A percentile compares a stretch with the other conserved stretches of the same genome.
Conservation (phyloP, 2,113 vertebrate genomes). For the Labeo rohita region DNA sequence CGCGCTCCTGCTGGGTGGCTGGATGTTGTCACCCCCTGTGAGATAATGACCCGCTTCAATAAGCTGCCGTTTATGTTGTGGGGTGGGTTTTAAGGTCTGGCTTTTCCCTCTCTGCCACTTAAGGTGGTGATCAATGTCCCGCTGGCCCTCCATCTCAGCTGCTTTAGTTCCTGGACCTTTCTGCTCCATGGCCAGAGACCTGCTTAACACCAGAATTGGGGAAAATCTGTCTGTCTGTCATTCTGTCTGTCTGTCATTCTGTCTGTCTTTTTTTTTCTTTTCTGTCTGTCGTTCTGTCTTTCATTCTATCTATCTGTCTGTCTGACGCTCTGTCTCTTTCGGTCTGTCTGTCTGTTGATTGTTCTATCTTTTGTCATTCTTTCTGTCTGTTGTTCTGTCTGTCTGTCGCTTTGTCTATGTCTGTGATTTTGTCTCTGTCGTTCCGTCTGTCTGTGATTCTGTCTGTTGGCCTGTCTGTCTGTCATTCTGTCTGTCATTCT, state of each 20-base stretch:
- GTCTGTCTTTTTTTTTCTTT: neutral
- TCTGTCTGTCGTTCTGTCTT: neutral
- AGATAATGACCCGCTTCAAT: conserved; percentile 57
- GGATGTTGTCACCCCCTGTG: conserved; percentile 56
- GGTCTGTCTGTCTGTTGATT: no score
- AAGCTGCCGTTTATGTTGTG: conserved; percentile 36
- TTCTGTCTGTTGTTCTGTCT: no score
- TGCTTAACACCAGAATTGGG: neutral
- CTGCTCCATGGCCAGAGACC: conserved; percentile 30
- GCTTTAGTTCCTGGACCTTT: conserved; percentile 34
- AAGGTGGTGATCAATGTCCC: conserved; percentile 49
- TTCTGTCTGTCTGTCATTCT: neutral
- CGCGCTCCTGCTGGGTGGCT: conserved; percentile 71
- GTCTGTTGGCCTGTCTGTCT: no score
- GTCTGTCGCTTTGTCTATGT: no score
- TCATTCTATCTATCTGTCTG: neutral
- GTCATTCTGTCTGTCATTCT: no score
- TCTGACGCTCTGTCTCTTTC: no score
- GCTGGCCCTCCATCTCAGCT: conserved; percentile 34
- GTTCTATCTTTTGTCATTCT: no score
- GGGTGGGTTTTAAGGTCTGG: neutral
- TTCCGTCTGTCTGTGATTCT: no score
- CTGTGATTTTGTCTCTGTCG: no score
- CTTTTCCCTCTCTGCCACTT: conserved; percentile 40
- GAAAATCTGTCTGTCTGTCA: neutral